Evolutionary conservation across 2,888 invertebrate genomes (phyloP).

Genomic region (Leptinotarsa haldemani): DNA sequence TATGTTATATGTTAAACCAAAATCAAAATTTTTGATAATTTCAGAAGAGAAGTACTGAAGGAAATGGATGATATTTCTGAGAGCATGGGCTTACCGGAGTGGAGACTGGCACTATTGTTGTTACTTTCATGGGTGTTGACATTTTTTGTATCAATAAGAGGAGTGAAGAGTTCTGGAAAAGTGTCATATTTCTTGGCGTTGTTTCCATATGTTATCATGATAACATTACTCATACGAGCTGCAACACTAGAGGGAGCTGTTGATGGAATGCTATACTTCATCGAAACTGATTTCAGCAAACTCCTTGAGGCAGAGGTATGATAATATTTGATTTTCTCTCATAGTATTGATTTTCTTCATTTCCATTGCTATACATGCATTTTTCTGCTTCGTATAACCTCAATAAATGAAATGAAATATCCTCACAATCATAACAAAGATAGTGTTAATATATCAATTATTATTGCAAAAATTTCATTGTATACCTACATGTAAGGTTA

Average conservation of each 20-base stretch:
- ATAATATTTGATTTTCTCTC: too few relatives aligned
- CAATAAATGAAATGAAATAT: too few relatives aligned
- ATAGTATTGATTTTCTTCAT: too few relatives aligned
- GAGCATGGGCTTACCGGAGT: conserved; percentile 71
- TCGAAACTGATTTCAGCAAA: conserved; percentile 83
- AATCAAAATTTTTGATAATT: not conserved
- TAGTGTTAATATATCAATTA: too few relatives aligned
- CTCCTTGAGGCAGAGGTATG: conserved; percentile 75
- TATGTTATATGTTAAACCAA: too few relatives aligned
- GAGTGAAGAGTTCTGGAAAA: conserved; percentile 84
- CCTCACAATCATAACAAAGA: too few relatives aligned
- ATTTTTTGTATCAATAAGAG: conserved; percentile 76
- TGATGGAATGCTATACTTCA: conserved; percentile 81
- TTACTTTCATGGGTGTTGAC: conserved; percentile 77
- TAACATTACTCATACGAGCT: conserved; percentile 77
- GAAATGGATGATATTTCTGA: conserved; percentile 66
- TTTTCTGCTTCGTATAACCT: too few relatives aligned
- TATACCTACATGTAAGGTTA: too few relatives aligned
- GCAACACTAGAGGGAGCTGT: conserved; percentile 76
- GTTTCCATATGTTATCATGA: conserved; percentile 84
- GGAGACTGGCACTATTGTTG: conserved; percentile 76
- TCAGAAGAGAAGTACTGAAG: conserved; percentile 69
- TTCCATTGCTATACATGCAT: too few relatives aligned
- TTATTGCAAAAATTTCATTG: too few relatives aligned
- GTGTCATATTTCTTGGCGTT: conserved; percentile 90